Base-by-base conservation (phyloP, 2,797 vertebrate species). In the Scolopax rusticola region DNA sequence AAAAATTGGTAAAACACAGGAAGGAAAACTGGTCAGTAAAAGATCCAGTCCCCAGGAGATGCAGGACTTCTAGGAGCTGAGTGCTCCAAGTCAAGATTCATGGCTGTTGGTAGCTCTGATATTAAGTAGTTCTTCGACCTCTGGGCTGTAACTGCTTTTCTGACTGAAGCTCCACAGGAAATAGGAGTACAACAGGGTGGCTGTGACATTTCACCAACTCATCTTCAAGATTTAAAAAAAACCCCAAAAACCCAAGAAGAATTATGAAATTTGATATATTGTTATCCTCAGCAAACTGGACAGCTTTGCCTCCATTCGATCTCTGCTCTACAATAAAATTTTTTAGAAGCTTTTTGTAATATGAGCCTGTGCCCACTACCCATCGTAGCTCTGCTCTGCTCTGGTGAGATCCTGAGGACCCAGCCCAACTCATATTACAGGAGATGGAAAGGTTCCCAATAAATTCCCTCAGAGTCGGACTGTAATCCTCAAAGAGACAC, bases 371-470 rank as follows among this genome's bases (percentile, higher is more conserved):
- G 50, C 47, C 53, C 43, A 20, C n/a, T 21, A 16, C 7, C 36
- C 75, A 36, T 41, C 41, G 45, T 15, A 80, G 76, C 57, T 83
- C 65, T 75, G 38, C 64, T 80, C 40, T 56, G 13, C 25, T 71
- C 8, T 1, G 19, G 41, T 53, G 71, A 16, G 41, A 48, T 28
- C 51, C 57, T 11, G 5, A 78, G 48, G 76, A 88, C 16, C 32
- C 59, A 81, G 53, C 63, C 60, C 65, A 80, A 28, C 38, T 63
- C 28, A 16, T 33, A 56, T 32, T 27, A 59, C 25, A 85, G 45
- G 70, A 85, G 60, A 65, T 75, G 89, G 41, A 65, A 94, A 87
- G 8, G 43, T 92, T 93, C 91, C 61, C 83, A 53, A 50, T 57
- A 38, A 45, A 27, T 79, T 94, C 20, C 47, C 3, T n/a, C 47